These are phyloP conservation scores for Synergus laeviventris DNA, from an alignment of 2,888 invertebrate species.

Conservation along the genomic window DNA sequence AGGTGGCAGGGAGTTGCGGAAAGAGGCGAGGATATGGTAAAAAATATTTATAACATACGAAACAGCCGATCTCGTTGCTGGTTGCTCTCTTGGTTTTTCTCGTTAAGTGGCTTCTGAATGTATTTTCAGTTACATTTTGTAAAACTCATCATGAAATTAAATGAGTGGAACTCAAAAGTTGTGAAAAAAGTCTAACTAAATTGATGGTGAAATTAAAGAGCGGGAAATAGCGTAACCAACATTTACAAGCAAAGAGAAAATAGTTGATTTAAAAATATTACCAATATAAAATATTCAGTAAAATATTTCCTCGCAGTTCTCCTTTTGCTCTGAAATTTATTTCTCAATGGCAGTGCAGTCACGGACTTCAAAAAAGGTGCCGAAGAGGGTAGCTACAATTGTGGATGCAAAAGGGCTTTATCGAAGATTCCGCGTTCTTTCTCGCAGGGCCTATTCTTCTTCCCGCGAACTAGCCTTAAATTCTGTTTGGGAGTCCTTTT, in stretches of 20 bases:
- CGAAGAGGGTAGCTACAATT: conserved; percentile 50
- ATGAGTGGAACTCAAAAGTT: not conserved
- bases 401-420: conserved; percentile 53
- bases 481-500: conserved; percentile 75
- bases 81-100: conserved; percentile 41
- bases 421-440: conserved; percentile 54
- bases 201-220: not conserved
- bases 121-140: conserved; percentile 1
- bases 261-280: not conserved
- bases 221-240: not conserved
- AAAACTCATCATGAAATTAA: not conserved
- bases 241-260: too few species aligned
- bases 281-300: not conserved
- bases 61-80: conserved; percentile 50
- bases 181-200: not conserved
- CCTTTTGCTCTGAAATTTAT: conserved; percentile 4
- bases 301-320: conserved; percentile 16
- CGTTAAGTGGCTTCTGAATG: conserved; percentile 19
- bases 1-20: conserved; percentile 46
- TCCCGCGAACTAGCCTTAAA: conserved; percentile 74
- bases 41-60: conserved; percentile 62
- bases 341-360: conserved; percentile 50
- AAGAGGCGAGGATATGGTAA: conserved; percentile 51
- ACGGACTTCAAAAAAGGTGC: conserved; percentile 52
- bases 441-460: conserved; percentile 69